Base-by-base conservation (phyloP, 1,140 invertebrate genomes). In the Lineus longissimus region DNA sequence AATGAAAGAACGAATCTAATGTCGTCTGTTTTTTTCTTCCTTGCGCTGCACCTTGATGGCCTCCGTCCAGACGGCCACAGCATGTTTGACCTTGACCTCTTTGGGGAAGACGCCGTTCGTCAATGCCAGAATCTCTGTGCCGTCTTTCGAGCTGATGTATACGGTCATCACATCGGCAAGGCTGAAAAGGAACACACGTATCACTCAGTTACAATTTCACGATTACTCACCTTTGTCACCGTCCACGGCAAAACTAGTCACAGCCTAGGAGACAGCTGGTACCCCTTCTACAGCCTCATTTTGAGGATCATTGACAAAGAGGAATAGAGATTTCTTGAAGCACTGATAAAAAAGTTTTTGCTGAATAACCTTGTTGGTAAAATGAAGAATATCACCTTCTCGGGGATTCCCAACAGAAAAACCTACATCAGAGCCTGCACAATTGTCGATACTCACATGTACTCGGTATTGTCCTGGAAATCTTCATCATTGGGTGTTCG, bases 401-500 rank as follows among this genome's bases (percentile, higher is more conserved):
- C 2, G 31, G 27, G 15, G 31, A 22, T 29, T 29, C 23, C 23
- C 23, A 11, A 15, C 51, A 31, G 4, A 13, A 31, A 11, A 58
- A 58, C 17, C 31, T 17, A 58, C 2, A 27, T 13, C 31, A 36
- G 13, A 19, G 29, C 9, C 27, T 23, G 11, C 6, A 19, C 22
- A 43, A 41, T n/a, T 41, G 33, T 36, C 41, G 30, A 36, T 55
- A 62, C 43, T 31, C 59, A 68, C 66, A 7, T 59, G 17, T 55
- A 59, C 22, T 61, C 27, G 15, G 54, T 43, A 29, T 67, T 65
- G 33, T 68, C 66, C 1, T 45, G 31, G 31, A 59, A 62, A 45
- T 66, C 64, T 25, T 66, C 72, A 61, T 62, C 65, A 55, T 69
- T 65, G 17, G 47, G 29, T 31, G 61, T 59, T 31, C 62, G 67